A percentile compares a stretch with the other conserved stretches of the same genome.
Conservation (phyloP, 1,140 invertebrate genomes). For the Trachymyrmex cornetzi region DNA sequence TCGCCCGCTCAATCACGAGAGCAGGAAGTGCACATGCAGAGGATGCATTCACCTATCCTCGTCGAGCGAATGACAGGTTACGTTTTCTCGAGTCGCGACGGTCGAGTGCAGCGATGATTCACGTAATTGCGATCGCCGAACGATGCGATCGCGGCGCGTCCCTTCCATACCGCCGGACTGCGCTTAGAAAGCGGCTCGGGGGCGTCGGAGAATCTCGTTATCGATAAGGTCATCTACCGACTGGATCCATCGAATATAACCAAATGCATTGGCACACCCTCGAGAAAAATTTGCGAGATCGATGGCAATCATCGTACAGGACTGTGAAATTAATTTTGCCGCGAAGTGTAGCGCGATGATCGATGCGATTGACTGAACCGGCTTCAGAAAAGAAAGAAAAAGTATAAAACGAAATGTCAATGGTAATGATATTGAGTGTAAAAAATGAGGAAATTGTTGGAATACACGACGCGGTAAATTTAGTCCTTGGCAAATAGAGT, state of each 20-base stretch:
- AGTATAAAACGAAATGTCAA: slow-evolving; percentile 35
- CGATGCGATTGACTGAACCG: not conserved
- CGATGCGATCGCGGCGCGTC: slow-evolving; percentile 20
- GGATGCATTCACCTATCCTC: slow-evolving; percentile 16
- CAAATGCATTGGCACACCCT: not conserved
- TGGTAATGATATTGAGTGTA: not conserved
- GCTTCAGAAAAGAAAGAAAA: not conserved
- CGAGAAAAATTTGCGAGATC: slow-evolving; percentile 1
- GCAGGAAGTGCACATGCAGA: slow-evolving; percentile 10
- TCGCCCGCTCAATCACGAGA: slow-evolving; percentile 28
- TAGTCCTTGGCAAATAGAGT: not conserved
- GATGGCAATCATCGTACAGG: not conserved
- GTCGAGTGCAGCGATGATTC: slow-evolving; percentile 48
- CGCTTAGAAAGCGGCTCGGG: slow-evolving; percentile 44
- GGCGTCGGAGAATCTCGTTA: slow-evolving; percentile 15
- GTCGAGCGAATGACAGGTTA: slow-evolving; percentile 37
- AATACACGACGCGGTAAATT: not conserved
- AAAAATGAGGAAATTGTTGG: not conserved
- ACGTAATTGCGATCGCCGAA: slow-evolving; percentile 55
- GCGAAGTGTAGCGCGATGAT: not conserved
- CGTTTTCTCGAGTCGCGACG: slow-evolving; percentile 29
- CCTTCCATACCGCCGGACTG: not conserved
- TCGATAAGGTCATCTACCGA: slow-evolving; percentile 23
- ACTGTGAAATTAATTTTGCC: slow-evolving; percentile 30
- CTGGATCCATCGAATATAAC: not conserved